These are phyloP conservation scores for Autographa gamma DNA, from an alignment of 2,888 invertebrate genomes.

Conservation along the genomic window DNA sequence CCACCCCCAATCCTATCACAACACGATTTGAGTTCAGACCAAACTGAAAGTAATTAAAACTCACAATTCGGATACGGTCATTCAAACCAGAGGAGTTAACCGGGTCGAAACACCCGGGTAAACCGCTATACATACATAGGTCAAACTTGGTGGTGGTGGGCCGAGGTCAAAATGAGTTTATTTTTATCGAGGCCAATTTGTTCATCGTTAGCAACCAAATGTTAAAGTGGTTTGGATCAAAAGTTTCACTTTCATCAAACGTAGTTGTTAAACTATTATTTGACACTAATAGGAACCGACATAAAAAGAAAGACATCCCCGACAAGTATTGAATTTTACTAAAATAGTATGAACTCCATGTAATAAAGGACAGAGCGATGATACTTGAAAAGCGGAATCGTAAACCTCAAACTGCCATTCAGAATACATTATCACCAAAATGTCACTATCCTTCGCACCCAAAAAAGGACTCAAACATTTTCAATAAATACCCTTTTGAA, in stretches of 20 bases:
- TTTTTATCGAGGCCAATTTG: slow-evolving; percentile 7
- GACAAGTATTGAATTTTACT: too few species aligned
- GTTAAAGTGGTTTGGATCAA: background rate
- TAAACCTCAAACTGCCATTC: background rate
- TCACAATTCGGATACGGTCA: slow-evolving; percentile 4
- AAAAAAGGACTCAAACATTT: background rate
- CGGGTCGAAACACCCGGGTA: slow-evolving; percentile 3
- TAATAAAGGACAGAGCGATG: too few species aligned
- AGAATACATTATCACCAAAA: background rate
- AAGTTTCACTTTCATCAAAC: background rate
- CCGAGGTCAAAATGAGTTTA: slow-evolving; percentile 4
- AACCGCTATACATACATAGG: slow-evolving; percentile 2
- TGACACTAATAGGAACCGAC: too few species aligned
- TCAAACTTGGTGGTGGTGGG: background rate
- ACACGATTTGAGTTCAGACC: background rate
- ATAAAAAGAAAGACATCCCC: too few species aligned
- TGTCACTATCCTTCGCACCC: background rate
- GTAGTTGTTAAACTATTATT: background rate
- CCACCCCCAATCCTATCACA: background rate
- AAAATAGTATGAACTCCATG: too few species aligned
- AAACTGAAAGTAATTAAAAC: slow-evolving; percentile 7
- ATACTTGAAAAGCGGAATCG: too few species aligned
- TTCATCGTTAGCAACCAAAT: slow-evolving; percentile 3
- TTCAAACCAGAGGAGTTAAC: background rate
- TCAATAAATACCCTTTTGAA: background rate